Conservation (phyloP, 2,113 vertebrate species). For the Engraulis encrasicolus region DNA sequence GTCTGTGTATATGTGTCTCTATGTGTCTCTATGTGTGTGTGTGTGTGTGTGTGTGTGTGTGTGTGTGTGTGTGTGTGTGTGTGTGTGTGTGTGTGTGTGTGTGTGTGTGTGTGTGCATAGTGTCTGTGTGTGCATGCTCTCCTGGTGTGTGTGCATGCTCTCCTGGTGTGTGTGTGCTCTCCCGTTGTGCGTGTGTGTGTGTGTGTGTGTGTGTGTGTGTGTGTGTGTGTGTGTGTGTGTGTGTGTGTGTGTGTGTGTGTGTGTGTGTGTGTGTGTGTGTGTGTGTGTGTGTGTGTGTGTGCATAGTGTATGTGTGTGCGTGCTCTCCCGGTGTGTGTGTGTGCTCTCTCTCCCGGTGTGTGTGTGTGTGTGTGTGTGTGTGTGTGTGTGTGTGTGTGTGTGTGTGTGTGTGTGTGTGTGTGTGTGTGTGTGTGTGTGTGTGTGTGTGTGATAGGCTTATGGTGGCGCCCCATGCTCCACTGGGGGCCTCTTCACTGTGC, state of each 20-base stretch:
- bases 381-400: constrained; percentile 22
- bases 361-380: background rate
- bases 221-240: constrained; percentile 13
- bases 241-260: constrained; percentile 29
- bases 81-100: constrained; percentile 11
- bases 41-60: background rate
- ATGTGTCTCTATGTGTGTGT: background rate
- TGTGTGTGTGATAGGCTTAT: background rate
- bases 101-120: background rate
- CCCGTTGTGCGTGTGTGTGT: constrained; percentile 25
- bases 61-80: constrained; percentile 26
- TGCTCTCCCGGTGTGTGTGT: constrained; percentile 30
- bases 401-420: constrained; percentile 22
- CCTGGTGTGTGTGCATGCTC: constrained; percentile 15
- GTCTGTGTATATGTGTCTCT: constrained; percentile 19
- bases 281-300: constrained; percentile 15
- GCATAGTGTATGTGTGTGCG: constrained; percentile 19
- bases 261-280: background rate
- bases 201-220: background rate
- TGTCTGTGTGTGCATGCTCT: too few species aligned
- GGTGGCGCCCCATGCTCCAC: constrained; percentile 3
- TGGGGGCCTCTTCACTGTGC: constrained; percentile 19
- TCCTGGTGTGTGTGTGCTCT: constrained; percentile 26
- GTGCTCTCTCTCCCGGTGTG: too few species aligned
- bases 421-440: background rate